Evolutionary conservation across 1,140 invertebrate genomes (phyloP).

Genomic region (Formica exsecta): DNA sequence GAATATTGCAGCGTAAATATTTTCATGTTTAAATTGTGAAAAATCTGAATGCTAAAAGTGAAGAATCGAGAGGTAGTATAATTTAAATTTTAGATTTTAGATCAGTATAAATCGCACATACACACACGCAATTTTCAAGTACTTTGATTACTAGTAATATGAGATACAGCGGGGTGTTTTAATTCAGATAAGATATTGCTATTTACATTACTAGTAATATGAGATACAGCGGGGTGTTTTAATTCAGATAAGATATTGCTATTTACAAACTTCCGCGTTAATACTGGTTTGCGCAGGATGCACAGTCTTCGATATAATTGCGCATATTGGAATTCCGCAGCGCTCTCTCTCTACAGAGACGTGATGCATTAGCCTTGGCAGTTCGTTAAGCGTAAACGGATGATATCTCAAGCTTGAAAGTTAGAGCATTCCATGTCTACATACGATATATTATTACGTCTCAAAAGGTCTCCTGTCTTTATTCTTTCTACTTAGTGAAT

Average conservation of each 20-base stretch:
- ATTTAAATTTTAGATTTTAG: not conserved
- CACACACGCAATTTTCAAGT: not conserved
- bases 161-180: conserved; percentile 34
- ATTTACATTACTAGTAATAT: conserved; percentile 44
- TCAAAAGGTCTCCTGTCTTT: not conserved
- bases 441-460: conserved; percentile 3
- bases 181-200: conserved; percentile 38
- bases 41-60: not conserved
- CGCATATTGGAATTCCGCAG: conserved; percentile 58
- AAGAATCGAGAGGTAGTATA: not conserved
- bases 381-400: conserved; percentile 5
- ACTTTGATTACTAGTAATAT: conserved; percentile 46
- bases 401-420: conserved; percentile 25
- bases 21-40: conserved; percentile 2
- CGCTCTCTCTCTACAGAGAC: not conserved
- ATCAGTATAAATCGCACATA: not conserved
- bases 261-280: conserved; percentile 45
- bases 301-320: conserved; percentile 51
- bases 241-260: conserved; percentile 34
- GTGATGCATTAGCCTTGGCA: not conserved
- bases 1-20: conserved; percentile 8
- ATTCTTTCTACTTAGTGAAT: not conserved
- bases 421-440: not conserved
- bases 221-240: conserved; percentile 27
- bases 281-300: conserved; percentile 3